Percentiles rank a stretch among this genome's conserved stretches.
Evolutionary conservation across 2,888 invertebrate species (phyloP).

Genomic region (Halictus quadricinctus): DNA sequence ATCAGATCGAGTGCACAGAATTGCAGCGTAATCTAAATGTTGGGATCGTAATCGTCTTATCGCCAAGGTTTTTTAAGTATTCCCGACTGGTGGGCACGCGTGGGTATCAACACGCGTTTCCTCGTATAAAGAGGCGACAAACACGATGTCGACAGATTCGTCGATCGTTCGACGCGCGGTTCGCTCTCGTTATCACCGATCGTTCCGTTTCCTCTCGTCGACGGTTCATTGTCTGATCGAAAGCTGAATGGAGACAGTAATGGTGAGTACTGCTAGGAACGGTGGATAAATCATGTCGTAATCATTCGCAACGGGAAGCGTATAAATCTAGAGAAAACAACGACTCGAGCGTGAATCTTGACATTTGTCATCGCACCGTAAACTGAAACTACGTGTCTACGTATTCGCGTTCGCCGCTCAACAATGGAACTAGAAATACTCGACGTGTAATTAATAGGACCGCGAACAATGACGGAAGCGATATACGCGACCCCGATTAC

Average conservation of each 20-base stretch:
- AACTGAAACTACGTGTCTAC: background rate
- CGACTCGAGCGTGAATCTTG: background rate
- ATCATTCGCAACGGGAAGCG: background rate
- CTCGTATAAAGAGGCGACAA: conserved; percentile 30
- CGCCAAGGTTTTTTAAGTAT: conserved; percentile 42
- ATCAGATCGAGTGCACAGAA: conserved; percentile 26
- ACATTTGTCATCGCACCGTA: background rate
- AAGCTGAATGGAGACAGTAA: background rate
- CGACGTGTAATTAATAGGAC: background rate
- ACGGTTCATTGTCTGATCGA: background rate
- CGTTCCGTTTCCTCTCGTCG: background rate
- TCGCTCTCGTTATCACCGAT: background rate
- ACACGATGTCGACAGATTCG: conserved; percentile 10
- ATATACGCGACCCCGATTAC: background rate
- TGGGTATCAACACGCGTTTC: conserved; percentile 12
- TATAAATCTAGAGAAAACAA: background rate
- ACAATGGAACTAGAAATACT: background rate
- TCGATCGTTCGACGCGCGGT: background rate
- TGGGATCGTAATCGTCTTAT: conserved; percentile 36
- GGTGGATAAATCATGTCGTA: background rate
- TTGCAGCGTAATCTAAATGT: conserved; percentile 30
- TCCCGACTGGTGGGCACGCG: background rate
- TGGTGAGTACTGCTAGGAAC: conserved; percentile 18
- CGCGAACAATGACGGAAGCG: background rate
- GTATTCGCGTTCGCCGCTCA: background rate